phyloP scores from a whole-genome alignment of 2,888 invertebrate species.

The Deroplatys truncata region DNA sequence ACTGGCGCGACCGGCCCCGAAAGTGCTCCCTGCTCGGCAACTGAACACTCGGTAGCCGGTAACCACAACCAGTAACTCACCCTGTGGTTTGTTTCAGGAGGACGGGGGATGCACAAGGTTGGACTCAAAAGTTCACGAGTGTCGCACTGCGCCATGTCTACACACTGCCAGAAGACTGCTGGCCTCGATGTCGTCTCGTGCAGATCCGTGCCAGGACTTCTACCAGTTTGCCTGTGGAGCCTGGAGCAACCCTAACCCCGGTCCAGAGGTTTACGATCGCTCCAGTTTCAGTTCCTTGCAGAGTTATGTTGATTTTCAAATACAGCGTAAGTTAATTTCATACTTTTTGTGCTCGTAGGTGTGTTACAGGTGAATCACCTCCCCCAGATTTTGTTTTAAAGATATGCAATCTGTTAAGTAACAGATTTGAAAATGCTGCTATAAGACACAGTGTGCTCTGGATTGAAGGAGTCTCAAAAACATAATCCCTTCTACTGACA shows the following conservation, averaged over 20 bases:
- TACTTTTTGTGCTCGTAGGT: not conserved
- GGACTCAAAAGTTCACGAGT: slow-evolving; percentile 32
- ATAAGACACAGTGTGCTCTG: too few species aligned
- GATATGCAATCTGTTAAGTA: too few species aligned
- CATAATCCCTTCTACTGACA: too few species aligned
- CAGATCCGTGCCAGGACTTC: slow-evolving; percentile 47
- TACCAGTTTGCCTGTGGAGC: slow-evolving; percentile 48
- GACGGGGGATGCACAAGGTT: slow-evolving; percentile 44
- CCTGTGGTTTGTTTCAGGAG: slow-evolving; percentile 33
- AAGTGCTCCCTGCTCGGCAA: too few species aligned
- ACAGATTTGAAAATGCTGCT: too few species aligned
- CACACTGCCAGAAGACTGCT: slow-evolving; percentile 20
- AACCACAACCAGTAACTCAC: too few species aligned
- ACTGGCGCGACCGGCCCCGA: too few species aligned
- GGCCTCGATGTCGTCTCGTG: slow-evolving; percentile 41
- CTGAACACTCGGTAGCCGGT: too few species aligned
- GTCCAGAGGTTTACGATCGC: slow-evolving; percentile 24
- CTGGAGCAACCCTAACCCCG: slow-evolving; percentile 40
- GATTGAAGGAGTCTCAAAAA: too few species aligned
- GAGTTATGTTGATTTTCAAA: slow-evolving; percentile 42
- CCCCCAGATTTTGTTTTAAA: slow-evolving; percentile 32
- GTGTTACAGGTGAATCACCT: too few species aligned
- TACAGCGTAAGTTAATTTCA: slow-evolving; percentile 41
- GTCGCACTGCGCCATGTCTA: slow-evolving; percentile 17
- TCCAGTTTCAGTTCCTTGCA: slow-evolving; percentile 44